Evolutionary conservation across 1,140 invertebrate species (phyloP), one percentile per base, ranked within the genome.

Genomic region (Hypothenemus hampei): DNA sequence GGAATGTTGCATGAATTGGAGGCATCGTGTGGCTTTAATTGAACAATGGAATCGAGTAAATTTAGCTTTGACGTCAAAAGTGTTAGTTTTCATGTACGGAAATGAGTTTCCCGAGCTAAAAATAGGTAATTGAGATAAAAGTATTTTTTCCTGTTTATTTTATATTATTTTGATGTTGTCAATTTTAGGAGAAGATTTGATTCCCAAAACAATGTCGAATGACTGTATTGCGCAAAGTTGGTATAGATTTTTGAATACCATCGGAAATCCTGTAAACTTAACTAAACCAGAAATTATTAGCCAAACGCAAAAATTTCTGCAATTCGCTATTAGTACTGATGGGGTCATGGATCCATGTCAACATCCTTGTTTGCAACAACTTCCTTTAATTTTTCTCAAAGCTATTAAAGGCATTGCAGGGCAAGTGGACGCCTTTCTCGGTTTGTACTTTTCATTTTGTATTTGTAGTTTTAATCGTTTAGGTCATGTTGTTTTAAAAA

Each of bases 1-100:
- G 63, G 91, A 96, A 73, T 88, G 93, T 60, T 94, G 92, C 70
- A 78, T 88, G 58, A 86, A 86, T 64, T 97, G 93, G 93, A 77
- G 95, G 10, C 95, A 98, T 75, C 83, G 94, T 54, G 79, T 91
- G 37, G 89, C 91, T 33, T 77, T 98, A 1, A 84, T 97, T 5
- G 88, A 93, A 68, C 93, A 97, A 70, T 98, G 95, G 95, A 92
- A 93, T 72, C 80, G 92, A 43, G 88, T 96, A 10, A 96, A 93
- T 72, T 76, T 95, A 18, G 86, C 87, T 0, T 78, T 98, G 7
- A 96, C 93, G 0, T 83, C 88, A 10, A 78, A 85, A 41, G 76
- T 97, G 16, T 74, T 97, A 3, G 78, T 82, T 56, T 87, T 93
- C 66, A 91, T 95, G 82, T 95, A 94, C 74, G 92, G 91, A 1